Evolutionary conservation across 2,113 vertebrate species (phyloP).

Genomic region (Petrocephalus microphthalmus): DNA sequence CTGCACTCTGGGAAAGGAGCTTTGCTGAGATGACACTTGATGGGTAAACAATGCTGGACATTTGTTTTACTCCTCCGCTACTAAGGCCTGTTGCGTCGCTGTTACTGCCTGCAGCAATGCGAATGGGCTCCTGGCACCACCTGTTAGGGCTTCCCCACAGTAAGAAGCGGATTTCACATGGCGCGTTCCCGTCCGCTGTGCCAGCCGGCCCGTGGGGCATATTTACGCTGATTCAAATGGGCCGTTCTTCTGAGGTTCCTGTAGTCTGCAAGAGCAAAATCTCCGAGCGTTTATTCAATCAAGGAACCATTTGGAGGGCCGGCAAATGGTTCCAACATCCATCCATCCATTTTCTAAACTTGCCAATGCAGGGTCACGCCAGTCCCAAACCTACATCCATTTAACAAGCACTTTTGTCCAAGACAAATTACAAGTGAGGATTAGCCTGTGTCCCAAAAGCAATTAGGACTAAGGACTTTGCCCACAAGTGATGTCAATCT

Average conservation of each 20-base stretch:
- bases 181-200: constrained; percentile 71
- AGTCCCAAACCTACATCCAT: background rate
- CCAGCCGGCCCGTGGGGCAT: constrained; percentile 75
- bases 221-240: constrained; percentile 74
- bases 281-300: too few species aligned
- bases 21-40: background rate
- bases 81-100: constrained; percentile 29
- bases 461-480: background rate
- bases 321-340: background rate
- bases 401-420: background rate
- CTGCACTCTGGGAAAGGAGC: background rate
- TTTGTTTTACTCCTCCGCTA: background rate
- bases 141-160: constrained; percentile 69
- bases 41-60: background rate
- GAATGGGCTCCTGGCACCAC: constrained; percentile 62
- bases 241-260: constrained; percentile 42
- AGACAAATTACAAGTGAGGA: background rate
- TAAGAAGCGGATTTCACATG: constrained; percentile 77
- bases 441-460: background rate
- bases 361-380: background rate
- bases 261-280: background rate
- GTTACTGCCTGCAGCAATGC: constrained; percentile 56
- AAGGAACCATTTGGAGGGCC: background rate
- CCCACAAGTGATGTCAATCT: background rate
- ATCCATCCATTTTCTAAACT: background rate